Conservation (phyloP, 1,140 invertebrate genomes). For the Teleogryllus occipitalis region DNA sequence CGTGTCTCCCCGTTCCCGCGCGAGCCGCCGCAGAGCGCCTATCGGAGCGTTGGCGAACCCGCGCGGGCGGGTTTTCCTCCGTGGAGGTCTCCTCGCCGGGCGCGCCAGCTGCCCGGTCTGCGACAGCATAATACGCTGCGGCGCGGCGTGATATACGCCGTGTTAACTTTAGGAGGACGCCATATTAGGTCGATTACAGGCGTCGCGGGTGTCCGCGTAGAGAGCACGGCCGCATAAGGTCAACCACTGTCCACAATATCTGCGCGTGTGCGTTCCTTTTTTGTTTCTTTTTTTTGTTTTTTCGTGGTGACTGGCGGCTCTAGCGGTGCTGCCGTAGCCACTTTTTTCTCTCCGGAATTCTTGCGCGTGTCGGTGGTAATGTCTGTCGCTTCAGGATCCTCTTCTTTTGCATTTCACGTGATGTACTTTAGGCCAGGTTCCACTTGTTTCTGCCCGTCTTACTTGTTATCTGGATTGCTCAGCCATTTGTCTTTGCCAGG, state of each 20-base stretch:
- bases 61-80: too few relatives aligned
- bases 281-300: background rate
- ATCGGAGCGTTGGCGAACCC: background rate
- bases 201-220: background rate
- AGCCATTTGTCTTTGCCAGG: too few relatives aligned
- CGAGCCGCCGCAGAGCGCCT: background rate
- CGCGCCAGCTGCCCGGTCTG: background rate
- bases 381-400: too few relatives aligned
- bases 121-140: background rate
- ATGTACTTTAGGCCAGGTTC: too few relatives aligned
- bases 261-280: background rate
- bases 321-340: too few relatives aligned
- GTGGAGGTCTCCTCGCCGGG: too few relatives aligned
- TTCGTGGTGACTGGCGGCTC: background rate
- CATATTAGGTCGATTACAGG: background rate
- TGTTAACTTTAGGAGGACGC: background rate
- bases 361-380: too few relatives aligned
- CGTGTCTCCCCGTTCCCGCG: background rate
- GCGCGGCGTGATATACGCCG: background rate
- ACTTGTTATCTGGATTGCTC: too few relatives aligned
- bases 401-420: too few relatives aligned
- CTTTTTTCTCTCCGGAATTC: too few relatives aligned
- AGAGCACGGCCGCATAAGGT: background rate
- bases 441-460: too few relatives aligned
- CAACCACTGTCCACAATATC: background rate